Evolutionary conservation across 1,140 invertebrate species (phyloP), one percentile per base, ranked within the genome.

Genomic region (Drosophila rufa): DNA sequence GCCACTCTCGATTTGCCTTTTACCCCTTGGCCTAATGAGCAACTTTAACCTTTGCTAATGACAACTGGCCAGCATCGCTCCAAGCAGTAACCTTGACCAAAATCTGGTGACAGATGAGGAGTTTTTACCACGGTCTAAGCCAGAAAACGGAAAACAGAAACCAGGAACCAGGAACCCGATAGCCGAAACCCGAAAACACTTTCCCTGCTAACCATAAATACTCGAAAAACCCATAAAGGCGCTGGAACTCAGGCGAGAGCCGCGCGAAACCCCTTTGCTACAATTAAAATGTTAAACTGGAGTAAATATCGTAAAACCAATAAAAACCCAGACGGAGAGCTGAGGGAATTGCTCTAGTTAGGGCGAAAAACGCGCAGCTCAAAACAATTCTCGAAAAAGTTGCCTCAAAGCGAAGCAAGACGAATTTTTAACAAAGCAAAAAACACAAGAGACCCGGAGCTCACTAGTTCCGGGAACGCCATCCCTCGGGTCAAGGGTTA

Each of bases 201-300:
- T 90, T 90, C 85, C 43, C 68, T 82, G 46, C 36, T 30, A 70
- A 67, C 48, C 67, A 70, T 70, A 70, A 70, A 70, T 55, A 46
- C 33, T 33, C 19, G 38, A 67, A 30, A 11, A 25, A 47, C 50
- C 25, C 66, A 73, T 83, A 83, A 83, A 71, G 33, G 36, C 48
- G 22, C 27, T 48, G 14, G 30, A 51, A 66, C 22, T 40, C 25
- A 17, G 15, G 9, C 36, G 56, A 48, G 46, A 47, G 46, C 47
- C 0, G 46, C 46, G 46, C 33, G 19, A 58, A 65, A 58, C 48
- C 68, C 58, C 53, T 59, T 64, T 90, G 85, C 65, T 79, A 90
- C 85, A 90, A 90, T 90, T 90, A 90, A 90, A 90, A 90, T 90
- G 85, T 90, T 90, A 90, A 90, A 90, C 82, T 79, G 76, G 78